Evolutionary conservation across 2,797 vertebrate genomes (phyloP).

Genomic region (Pangasius sanitwongsei): DNA sequence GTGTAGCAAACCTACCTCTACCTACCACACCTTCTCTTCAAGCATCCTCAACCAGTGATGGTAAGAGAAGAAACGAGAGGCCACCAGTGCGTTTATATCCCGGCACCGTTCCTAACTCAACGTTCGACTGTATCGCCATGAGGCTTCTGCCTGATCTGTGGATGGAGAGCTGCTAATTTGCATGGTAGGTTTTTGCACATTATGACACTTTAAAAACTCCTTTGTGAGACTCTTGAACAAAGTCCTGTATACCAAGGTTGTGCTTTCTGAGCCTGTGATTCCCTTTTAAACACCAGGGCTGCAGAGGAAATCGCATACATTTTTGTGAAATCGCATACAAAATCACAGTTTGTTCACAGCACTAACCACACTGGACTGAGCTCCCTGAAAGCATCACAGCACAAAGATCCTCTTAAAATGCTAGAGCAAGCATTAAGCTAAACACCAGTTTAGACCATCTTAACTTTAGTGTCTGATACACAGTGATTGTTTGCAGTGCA

Average conservation of each 20-base stretch:
- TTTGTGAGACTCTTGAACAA: not conserved
- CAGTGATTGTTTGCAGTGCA: not conserved
- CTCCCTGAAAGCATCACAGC: not conserved
- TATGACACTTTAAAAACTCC: not conserved
- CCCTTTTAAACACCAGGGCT: not conserved
- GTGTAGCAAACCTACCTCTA: slow-evolving; percentile 60
- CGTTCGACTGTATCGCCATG: slow-evolving; percentile 75
- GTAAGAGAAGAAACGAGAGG: slow-evolving; percentile 51
- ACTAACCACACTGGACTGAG: not conserved
- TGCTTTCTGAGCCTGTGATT: not conserved
- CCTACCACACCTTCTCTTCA: slow-evolving; percentile 39
- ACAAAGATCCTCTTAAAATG: not conserved
- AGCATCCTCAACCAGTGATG: slow-evolving; percentile 57
- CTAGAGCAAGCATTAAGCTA: not conserved
- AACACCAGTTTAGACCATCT: too few species aligned
- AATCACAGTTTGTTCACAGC: not conserved
- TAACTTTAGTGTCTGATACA: not conserved
- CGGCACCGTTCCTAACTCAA: slow-evolving; percentile 49
- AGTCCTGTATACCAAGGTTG: not conserved
- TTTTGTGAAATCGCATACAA: not conserved
- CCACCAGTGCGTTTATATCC: slow-evolving; percentile 34
- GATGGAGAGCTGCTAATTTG: slow-evolving; percentile 76
- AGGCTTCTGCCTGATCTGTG: slow-evolving; percentile 70
- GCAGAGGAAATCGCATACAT: not conserved
- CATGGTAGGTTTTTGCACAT: slow-evolving; percentile 72